Evolutionary conservation across 2,888 invertebrate species (phyloP), one percentile per base, ranked within the genome.

Genomic region (Melanophora roralis): DNA sequence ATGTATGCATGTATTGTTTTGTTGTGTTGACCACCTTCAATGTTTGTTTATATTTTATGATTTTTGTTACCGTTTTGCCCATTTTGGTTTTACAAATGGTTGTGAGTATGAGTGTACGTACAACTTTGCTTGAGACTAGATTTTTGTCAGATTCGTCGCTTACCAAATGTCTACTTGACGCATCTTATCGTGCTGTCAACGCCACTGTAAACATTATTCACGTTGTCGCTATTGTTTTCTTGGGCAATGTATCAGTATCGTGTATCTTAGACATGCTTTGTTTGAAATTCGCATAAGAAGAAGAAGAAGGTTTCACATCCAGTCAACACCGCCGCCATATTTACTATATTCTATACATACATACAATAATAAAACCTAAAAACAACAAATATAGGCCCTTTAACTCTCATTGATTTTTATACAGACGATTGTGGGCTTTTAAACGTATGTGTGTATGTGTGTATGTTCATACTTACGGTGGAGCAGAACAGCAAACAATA

Each of bases 211-310:
- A 80, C 80, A 80, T 80, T 76, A 77, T 80, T 80, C 80, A 80
- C 80, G 80, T 80, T 80, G 80, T 80, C 80, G 80, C 80, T 80
- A 80, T 80, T 80, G 80, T 80, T 80, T 80, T 74, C 80, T 80
- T 73, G 62, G 73, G 67, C 81, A 74, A 74, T 82, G 81, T 83
- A 83, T 83, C 83, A 77, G 77, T 78, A 78, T 76, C 82, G 79
- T 83, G 83, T 83, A 83, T 83, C 83, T 82, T 80, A 77, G 78
- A 77, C 82, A 81, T 83, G 83, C 72, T 81, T 81, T 81, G 78
- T 72, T 76, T 67, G 59, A 62, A 80, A 64, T 80, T 80, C 80
- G 76, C 68, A 68, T 80, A 65, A 74, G 80, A 67, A 68, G 59
- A 67, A 68, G 59, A 45, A 36, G 8, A 36, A 80, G 80, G 76